Evolutionary conservation across 2,888 invertebrate species (phyloP).

Genomic region (Perithous albicinctus): DNA sequence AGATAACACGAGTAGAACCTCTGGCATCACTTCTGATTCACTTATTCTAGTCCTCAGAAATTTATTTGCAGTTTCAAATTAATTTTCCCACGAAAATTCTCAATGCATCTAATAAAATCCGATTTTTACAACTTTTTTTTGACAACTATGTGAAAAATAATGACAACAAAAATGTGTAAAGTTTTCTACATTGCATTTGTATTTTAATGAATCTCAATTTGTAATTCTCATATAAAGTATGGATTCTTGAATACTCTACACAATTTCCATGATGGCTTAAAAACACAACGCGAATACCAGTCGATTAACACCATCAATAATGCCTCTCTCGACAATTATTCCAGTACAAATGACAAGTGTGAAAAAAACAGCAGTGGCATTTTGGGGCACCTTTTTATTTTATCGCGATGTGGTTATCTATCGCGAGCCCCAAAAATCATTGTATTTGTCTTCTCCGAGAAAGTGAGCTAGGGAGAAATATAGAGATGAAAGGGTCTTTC

Average conservation of each 20-base stretch:
- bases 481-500: conserved; percentile 51
- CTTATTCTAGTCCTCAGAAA: conserved; percentile 34
- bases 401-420: conserved; percentile 16
- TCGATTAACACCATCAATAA: conserved; percentile 20
- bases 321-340: conserved; percentile 29
- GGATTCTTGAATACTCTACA: no score
- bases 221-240: no score
- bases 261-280: no score
- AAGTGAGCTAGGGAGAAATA: conserved; percentile 43
- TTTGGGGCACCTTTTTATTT: conserved; percentile 12
- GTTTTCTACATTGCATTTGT: no score
- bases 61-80: not conserved
- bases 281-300: not conserved
- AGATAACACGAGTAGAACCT: conserved; percentile 47
- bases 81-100: not conserved
- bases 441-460: conserved; percentile 39
- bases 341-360: conserved; percentile 27
- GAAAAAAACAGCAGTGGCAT: conserved; percentile 49
- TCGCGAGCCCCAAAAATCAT: conserved; percentile 46
- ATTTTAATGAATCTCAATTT: no score
- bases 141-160: not conserved
- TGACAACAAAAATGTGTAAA: no score
- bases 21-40: conserved; percentile 45
- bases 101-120: not conserved
- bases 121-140: not conserved